Conservation (phyloP, 2,888 invertebrate genomes). For the Idaea dimidiata region DNA sequence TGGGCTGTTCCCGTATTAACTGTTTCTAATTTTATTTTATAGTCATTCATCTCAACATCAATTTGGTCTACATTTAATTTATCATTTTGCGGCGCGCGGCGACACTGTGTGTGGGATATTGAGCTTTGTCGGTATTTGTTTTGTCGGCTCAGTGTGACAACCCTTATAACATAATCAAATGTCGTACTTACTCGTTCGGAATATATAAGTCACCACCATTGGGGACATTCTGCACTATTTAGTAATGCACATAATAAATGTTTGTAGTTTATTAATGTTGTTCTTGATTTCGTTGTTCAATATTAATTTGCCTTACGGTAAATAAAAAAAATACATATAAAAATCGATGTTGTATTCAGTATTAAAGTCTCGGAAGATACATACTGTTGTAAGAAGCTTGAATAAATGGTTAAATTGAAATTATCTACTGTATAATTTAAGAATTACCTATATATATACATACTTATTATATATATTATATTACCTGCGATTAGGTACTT, state of each 20-base stretch:
- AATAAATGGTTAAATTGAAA: slow-evolving; percentile 25
- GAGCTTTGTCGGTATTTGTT: too few species aligned
- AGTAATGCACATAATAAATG: slow-evolving; percentile 7
- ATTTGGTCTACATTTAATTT: too few species aligned
- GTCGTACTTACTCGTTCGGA: slow-evolving; percentile 2
- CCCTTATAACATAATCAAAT: not conserved
- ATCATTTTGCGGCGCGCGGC: too few species aligned
- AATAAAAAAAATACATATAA: slow-evolving; percentile 9
- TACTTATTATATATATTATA: too few species aligned
- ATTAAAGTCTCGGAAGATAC: not conserved
- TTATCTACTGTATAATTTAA: slow-evolving; percentile 23
- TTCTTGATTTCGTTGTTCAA: not conserved
- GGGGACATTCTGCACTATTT: slow-evolving; percentile 8
- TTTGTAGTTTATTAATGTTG: slow-evolving; percentile 7
- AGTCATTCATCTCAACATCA: too few species aligned
- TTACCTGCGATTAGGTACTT: too few species aligned
- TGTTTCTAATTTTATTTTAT: too few species aligned
- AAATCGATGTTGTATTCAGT: slow-evolving; percentile 2
- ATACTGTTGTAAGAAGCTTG: slow-evolving; percentile 15
- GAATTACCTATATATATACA: slow-evolving; percentile 8
- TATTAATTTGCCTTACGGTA: slow-evolving; percentile 20
- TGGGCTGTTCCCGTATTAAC: too few species aligned
- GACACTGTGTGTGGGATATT: too few species aligned
- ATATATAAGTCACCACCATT: not conserved
- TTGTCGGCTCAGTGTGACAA: not conserved